phyloP scores from a whole-genome alignment of 2,797 vertebrate species.

The Lepus townsendii region DNA sequence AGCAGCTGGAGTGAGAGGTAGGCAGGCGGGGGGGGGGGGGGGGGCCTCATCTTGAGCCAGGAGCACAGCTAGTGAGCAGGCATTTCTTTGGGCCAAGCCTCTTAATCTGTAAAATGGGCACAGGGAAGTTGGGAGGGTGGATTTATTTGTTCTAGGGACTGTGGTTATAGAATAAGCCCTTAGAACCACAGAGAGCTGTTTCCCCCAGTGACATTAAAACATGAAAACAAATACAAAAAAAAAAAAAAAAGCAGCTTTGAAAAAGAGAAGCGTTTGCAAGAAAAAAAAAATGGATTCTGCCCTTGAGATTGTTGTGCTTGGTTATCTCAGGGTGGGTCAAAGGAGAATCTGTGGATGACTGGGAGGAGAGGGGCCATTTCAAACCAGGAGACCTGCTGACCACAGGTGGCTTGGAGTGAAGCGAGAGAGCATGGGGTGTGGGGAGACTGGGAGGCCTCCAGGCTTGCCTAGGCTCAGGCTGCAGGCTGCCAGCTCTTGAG shows the following conservation, averaged over 20 bases:
- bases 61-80: neutral
- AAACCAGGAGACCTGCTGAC: neutral
- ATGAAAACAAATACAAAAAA: too few relatives aligned
- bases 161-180: neutral
- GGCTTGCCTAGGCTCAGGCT: neutral
- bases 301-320: neutral
- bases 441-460: neutral
- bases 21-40: neutral
- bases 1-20: neutral
- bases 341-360: neutral
- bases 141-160: neutral
- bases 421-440: rapidly evolving
- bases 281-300: neutral
- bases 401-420: neutral
- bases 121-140: neutral
- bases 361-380: neutral
- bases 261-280: neutral
- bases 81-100: neutral
- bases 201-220: too few relatives aligned
- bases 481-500: rapidly evolving
- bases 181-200: neutral
- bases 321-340: neutral
- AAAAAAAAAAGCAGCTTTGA: neutral
- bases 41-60: neutral
- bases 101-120: neutral